phyloP scores from a whole-genome alignment of 2,113 vertebrate species.

The Perognathus longimembris region DNA sequence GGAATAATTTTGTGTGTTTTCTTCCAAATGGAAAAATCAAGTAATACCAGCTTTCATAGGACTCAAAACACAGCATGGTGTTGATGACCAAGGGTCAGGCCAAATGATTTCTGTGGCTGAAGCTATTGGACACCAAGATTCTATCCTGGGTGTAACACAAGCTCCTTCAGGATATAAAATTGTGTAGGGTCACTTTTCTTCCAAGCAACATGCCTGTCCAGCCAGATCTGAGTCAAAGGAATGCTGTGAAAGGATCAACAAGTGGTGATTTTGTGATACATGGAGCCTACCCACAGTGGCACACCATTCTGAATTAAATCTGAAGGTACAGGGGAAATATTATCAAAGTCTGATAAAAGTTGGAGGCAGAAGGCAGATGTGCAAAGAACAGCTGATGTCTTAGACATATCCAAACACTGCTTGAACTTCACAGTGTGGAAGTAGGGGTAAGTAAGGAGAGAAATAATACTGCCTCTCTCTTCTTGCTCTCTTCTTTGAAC shows the following conservation, averaged over 20 bases:
- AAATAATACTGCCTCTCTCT: background rate
- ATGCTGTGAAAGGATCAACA: background rate
- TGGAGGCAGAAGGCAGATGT: background rate
- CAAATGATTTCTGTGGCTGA: background rate
- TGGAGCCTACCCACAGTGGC: background rate
- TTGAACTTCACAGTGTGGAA: background rate
- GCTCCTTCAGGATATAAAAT: background rate
- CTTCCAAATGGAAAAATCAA: conserved; percentile 1
- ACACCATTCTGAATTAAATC: background rate
- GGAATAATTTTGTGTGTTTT: background rate
- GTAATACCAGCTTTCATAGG: background rate
- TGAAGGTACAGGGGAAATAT: background rate
- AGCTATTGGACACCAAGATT: background rate
- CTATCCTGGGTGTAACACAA: background rate
- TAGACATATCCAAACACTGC: background rate
- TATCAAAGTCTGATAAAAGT: background rate
- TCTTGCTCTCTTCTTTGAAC: background rate
- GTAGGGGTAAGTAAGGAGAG: background rate
- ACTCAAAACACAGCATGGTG: background rate
- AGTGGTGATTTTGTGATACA: background rate
- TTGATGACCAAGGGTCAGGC: background rate
- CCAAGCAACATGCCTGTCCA: background rate
- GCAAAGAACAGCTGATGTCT: background rate
- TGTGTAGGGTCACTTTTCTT: background rate
- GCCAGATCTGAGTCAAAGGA: background rate